Evolutionary conservation across 2,888 invertebrate genomes (phyloP).

Genomic region (Glaucopsyche alexis): DNA sequence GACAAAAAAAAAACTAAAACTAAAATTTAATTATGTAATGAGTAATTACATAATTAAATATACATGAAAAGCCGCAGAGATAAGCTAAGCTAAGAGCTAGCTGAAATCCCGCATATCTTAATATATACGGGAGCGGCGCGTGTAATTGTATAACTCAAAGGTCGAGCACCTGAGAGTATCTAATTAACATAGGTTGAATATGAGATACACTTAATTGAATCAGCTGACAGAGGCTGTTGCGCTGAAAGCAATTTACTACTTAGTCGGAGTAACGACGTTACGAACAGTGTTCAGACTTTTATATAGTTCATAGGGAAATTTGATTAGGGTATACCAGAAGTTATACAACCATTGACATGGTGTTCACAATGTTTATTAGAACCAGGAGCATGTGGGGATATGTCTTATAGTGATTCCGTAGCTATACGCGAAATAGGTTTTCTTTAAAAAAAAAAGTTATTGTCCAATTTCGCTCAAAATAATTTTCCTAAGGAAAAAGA

Average conservation of each 20-base stretch:
- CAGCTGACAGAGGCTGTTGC: constrained; percentile 40
- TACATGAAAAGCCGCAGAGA: not conserved
- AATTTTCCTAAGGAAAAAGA: too few species aligned
- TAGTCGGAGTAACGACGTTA: not conserved
- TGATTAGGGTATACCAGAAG: not conserved
- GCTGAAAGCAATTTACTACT: constrained; percentile 18
- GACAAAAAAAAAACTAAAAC: too few species aligned
- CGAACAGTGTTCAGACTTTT: constrained; percentile 5
- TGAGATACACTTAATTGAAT: constrained; percentile 57
- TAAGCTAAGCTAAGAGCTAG: not conserved
- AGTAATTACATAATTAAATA: too few species aligned
- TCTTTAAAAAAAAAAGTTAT: too few species aligned
- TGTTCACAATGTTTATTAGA: too few species aligned
- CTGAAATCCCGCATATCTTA: constrained; percentile 15
- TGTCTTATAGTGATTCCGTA: too few species aligned
- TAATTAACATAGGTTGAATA: constrained; percentile 60
- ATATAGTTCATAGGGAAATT: not conserved
- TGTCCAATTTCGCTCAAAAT: too few species aligned
- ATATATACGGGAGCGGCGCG: constrained; percentile 12
- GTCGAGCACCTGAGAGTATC: constrained; percentile 37
- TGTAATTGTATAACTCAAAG: constrained; percentile 28
- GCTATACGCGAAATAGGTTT: too few species aligned
- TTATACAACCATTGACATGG: not conserved
- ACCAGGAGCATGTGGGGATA: too few species aligned
- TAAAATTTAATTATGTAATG: too few species aligned